phyloP scores from a whole-genome alignment of 2,888 invertebrate species.

The Ochropleura leucogaster region DNA sequence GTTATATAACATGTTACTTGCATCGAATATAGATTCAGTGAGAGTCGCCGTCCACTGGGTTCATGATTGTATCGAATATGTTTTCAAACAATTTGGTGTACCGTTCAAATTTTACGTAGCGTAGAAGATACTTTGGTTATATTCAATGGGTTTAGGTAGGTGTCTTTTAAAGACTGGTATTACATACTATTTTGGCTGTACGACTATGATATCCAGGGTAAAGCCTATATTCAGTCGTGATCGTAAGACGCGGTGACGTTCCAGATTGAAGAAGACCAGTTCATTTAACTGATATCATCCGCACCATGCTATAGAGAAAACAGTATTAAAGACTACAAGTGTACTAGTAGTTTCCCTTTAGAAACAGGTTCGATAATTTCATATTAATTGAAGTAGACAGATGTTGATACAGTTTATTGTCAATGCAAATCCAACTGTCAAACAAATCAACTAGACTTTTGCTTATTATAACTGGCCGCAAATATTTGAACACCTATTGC shows the following conservation, averaged over 20 bases:
- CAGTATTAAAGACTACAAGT: background rate
- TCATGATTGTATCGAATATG: slow-evolving; percentile 29
- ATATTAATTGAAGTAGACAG: background rate
- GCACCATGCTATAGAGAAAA: no score
- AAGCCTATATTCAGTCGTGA: no score
- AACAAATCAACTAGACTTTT: background rate
- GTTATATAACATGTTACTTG: slow-evolving; percentile 55
- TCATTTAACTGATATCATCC: no score
- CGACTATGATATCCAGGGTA: no score
- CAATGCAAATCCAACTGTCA: background rate
- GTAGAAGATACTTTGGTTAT: slow-evolving; percentile 6
- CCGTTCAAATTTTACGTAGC: slow-evolving; percentile 12
- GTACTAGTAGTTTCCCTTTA: background rate
- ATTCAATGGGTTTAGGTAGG: background rate
- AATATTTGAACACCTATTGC: background rate
- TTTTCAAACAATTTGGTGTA: slow-evolving; percentile 31
- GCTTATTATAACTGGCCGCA: background rate
- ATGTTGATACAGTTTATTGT: background rate
- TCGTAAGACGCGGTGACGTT: no score
- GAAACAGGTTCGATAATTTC: background rate
- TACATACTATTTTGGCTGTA: background rate
- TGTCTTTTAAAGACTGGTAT: background rate
- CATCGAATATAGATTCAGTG: slow-evolving; percentile 58
- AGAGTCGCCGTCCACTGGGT: slow-evolving; percentile 44
- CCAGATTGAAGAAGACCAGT: no score